Conservation (phyloP, 1,140 invertebrate genomes). For the Vanessa tameamea region DNA sequence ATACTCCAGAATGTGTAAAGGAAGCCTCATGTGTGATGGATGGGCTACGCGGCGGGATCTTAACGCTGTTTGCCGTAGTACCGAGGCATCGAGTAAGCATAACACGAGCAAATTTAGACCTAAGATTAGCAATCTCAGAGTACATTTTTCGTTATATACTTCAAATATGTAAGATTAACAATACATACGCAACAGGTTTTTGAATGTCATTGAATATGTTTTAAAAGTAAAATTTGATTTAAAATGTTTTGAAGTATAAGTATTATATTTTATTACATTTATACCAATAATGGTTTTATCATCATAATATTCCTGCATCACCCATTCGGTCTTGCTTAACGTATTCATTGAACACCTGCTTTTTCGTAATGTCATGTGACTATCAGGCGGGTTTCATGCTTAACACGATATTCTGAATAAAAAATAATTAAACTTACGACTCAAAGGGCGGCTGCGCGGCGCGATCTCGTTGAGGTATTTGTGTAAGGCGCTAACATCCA, state of each 20-base stretch:
- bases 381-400: neutral
- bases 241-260: too few relatives aligned
- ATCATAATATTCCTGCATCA: neutral
- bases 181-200: constrained; percentile 21
- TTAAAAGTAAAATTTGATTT: neutral
- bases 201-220: neutral
- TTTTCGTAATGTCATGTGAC: too few relatives aligned
- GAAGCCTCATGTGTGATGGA: constrained; percentile 19
- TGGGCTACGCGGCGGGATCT: constrained; percentile 13
- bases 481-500: constrained; percentile 43
- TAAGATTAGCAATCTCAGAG: neutral
- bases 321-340: too few relatives aligned
- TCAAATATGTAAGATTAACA: neutral
- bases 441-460: constrained; percentile 55
- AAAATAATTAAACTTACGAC: constrained; percentile 43
- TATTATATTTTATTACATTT: neutral
- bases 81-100: neutral
- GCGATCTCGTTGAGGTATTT: constrained; percentile 36
- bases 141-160: neutral
- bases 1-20: constrained; percentile 25
- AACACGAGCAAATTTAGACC: neutral
- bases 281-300: neutral
- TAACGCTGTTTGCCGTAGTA: constrained; percentile 13
- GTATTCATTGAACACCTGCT: too few relatives aligned
- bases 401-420: neutral